Percentiles rank a stretch among this genome's conserved stretches.
Evolutionary conservation across 2,113 vertebrate genomes (phyloP).

Genomic region (Syrmaticus mikado): DNA sequence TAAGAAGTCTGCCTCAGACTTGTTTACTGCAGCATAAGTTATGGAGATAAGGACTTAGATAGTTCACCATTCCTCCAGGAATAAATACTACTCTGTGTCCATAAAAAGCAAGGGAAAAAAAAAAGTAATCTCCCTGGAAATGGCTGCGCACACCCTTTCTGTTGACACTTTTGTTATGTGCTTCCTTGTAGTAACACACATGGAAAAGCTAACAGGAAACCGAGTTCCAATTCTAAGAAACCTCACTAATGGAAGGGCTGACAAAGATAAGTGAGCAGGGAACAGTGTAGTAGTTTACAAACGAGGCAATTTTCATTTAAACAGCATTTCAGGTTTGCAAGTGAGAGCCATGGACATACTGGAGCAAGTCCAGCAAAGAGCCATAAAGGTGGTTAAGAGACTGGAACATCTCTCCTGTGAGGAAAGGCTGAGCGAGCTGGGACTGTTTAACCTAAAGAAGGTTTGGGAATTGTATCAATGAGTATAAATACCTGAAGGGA

Average conservation of each 20-base stretch:
- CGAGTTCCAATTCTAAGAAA: neutral
- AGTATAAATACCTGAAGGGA: neutral
- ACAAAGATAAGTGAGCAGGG: neutral
- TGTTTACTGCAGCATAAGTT: neutral
- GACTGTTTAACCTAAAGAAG: neutral
- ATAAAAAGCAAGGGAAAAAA: neutral
- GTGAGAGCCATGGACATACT: neutral
- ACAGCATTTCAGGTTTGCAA: neutral
- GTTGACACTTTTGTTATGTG: neutral
- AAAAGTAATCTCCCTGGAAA: neutral
- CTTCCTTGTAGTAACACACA: neutral
- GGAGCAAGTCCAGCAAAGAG: neutral
- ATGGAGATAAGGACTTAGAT: neutral
- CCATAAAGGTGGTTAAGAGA: neutral
- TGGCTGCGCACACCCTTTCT: neutral
- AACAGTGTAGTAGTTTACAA: neutral
- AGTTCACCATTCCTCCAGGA: neutral
- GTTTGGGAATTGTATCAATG: neutral
- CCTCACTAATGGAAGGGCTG: neutral
- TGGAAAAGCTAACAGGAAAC: neutral
- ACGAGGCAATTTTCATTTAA: constrained; percentile 1
- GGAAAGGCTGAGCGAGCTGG: neutral
- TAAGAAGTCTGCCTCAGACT: neutral
- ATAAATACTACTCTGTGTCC: neutral
- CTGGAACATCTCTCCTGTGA: neutral